These are phyloP conservation scores for Mayetiola destructor DNA, from an alignment of 2,888 invertebrate species.

Conservation along the genomic window DNA sequence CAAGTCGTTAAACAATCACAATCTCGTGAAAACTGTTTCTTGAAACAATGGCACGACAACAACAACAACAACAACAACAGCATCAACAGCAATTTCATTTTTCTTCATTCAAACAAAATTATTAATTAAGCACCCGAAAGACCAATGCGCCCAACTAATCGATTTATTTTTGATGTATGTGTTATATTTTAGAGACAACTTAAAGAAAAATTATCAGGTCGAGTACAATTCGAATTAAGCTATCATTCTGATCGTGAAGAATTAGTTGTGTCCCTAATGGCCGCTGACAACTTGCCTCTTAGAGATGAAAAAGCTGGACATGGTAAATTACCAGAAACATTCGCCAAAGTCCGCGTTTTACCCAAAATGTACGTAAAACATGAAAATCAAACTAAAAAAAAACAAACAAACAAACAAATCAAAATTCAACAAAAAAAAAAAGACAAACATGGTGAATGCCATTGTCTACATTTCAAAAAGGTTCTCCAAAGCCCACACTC, in stretches of 20 bases:
- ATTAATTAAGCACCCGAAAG: no score
- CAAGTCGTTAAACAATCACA: no score
- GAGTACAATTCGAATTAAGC: conserved; percentile 79
- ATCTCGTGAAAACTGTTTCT: no score
- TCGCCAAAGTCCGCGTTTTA: conserved; percentile 63
- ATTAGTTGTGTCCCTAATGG: conserved; percentile 69
- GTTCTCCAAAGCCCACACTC: no score
- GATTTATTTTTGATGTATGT: conserved; percentile 12
- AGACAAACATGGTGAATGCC: no score
- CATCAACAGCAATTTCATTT: no score
- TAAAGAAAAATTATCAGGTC: conserved; percentile 59
- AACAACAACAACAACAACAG: no score
- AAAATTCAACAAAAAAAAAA: background rate
- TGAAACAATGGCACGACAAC: no score
- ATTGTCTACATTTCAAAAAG: no score
- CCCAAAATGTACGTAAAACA: conserved; percentile 56
- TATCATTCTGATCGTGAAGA: conserved; percentile 73
- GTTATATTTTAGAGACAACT: conserved; percentile 47
- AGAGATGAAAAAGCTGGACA: conserved; percentile 65
- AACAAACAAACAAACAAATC: background rate
- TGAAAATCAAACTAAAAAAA: background rate
- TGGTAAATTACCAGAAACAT: conserved; percentile 67
- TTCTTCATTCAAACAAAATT: no score
- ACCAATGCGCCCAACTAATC: conserved; percentile 1
- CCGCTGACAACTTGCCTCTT: conserved; percentile 67